A percentile compares a stretch with the other conserved stretches of the same genome.
These are phyloP conservation scores for Sciurus niger DNA, from an alignment of 2,113 vertebrate genomes.

Conservation along the genomic window DNA sequence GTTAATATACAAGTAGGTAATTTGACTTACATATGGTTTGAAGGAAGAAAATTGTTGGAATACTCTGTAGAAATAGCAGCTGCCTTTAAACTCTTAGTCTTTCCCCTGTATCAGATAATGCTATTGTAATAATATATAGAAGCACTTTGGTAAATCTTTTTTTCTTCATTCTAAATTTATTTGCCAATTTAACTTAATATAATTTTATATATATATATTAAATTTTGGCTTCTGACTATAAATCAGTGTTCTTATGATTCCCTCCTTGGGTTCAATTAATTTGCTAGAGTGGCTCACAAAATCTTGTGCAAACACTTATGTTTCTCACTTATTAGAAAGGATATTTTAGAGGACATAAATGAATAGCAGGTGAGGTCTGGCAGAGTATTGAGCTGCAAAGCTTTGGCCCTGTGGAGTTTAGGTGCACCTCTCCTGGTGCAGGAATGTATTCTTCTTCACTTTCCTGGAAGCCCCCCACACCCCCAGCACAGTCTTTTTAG, in stretches of 20 bases:
- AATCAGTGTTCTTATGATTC: neutral
- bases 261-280: neutral
- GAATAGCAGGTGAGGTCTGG: neutral
- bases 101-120: constrained; percentile 36
- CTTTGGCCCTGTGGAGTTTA: neutral
- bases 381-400: neutral
- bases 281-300: neutral
- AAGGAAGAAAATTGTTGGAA: constrained; percentile 57
- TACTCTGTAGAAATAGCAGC: constrained; percentile 61
- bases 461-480: neutral
- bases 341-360: neutral
- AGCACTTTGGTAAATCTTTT: constrained; percentile 46
- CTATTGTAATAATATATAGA: neutral
- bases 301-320: neutral
- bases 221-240: constrained; percentile 27
- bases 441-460: neutral
- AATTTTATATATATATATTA: constrained; percentile 23
- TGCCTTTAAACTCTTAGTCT: constrained; percentile 51
- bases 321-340: neutral
- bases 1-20: constrained; percentile 64
- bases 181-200: constrained; percentile 52
- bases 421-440: neutral
- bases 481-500: neutral
- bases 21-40: constrained; percentile 43
- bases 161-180: constrained; percentile 49